Evolutionary conservation across 2,797 vertebrate genomes (phyloP).

Genomic region (Ptychobarbus kaznakovi): DNA sequence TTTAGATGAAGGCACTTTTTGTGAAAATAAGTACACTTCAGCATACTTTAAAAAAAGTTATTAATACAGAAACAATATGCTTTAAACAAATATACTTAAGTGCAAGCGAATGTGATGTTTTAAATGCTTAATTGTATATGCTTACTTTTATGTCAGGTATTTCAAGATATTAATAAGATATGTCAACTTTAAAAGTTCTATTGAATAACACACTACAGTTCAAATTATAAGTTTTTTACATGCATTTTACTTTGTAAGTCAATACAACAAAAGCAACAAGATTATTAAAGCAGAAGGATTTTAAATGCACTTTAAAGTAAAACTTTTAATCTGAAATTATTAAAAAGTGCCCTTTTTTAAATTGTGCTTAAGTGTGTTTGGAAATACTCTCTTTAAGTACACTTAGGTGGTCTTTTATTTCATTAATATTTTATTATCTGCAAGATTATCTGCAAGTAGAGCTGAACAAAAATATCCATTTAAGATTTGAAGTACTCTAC

Average conservation of each 20-base stretch:
- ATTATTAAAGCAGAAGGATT: neutral
- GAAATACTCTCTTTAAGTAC: neutral
- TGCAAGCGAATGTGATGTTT: too few species aligned
- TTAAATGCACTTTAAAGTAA: neutral
- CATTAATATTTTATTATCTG: neutral
- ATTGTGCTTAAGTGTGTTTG: too few species aligned
- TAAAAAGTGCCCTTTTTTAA: neutral
- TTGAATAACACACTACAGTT: neutral
- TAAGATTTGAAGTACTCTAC: neutral
- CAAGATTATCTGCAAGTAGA: neutral
- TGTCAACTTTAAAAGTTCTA: neutral
- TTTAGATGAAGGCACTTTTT: neutral
- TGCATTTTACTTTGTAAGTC: neutral
- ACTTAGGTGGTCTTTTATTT: neutral
- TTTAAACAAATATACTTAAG: too few species aligned
- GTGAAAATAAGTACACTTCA: neutral
- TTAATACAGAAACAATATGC: neutral
- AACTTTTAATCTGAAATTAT: neutral
- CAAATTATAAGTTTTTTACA: too few species aligned
- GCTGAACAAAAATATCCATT: neutral
- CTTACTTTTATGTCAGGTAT: too few species aligned
- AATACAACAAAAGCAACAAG: neutral
- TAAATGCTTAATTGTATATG: too few species aligned
- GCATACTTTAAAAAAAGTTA: neutral
- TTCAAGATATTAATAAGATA: too few species aligned